phyloP scores from a whole-genome alignment of 2,888 invertebrate genomes.

The Ichneumoninae sp. region DNA sequence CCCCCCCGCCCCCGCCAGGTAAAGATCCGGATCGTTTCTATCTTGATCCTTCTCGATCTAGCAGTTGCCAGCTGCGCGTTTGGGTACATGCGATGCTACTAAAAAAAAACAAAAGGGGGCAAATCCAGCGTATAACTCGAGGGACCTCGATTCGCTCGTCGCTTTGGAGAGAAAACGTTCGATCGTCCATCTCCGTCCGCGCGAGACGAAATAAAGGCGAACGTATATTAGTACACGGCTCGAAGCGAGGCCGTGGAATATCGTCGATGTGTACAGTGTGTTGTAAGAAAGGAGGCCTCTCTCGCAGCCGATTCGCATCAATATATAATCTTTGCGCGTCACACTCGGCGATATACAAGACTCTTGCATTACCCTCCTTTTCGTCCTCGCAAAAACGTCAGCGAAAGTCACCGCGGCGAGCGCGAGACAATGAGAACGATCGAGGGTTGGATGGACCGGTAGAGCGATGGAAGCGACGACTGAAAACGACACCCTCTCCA shows the following conservation, averaged over 20 bases:
- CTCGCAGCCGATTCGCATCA: slow-evolving; percentile 8
- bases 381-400: slow-evolving; percentile 56
- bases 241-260: slow-evolving; percentile 13
- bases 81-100: background rate
- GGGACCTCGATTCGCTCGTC: slow-evolving; percentile 40
- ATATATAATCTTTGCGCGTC: slow-evolving; percentile 24
- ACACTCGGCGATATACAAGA: slow-evolving; percentile 61
- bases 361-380: slow-evolving; percentile 69
- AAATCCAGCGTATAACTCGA: background rate
- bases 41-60: slow-evolving; percentile 15
- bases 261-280: background rate
- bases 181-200: background rate
- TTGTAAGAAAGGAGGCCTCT: slow-evolving; percentile 31
- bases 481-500: slow-evolving; percentile 49
- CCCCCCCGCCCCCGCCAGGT: slow-evolving; percentile 7
- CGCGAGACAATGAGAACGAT: slow-evolving; percentile 41
- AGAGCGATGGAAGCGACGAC: slow-evolving; percentile 34
- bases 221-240: slow-evolving; percentile 23
- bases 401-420: slow-evolving; percentile 46
- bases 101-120: background rate
- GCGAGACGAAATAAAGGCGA: slow-evolving; percentile 23
- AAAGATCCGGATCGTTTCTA: slow-evolving; percentile 30
- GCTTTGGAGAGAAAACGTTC: slow-evolving; percentile 26
- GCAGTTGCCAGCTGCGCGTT: background rate
- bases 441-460: slow-evolving; percentile 29